Conservation (phyloP, 2,888 invertebrate species). For the Rhyacophila evoluta region DNA sequence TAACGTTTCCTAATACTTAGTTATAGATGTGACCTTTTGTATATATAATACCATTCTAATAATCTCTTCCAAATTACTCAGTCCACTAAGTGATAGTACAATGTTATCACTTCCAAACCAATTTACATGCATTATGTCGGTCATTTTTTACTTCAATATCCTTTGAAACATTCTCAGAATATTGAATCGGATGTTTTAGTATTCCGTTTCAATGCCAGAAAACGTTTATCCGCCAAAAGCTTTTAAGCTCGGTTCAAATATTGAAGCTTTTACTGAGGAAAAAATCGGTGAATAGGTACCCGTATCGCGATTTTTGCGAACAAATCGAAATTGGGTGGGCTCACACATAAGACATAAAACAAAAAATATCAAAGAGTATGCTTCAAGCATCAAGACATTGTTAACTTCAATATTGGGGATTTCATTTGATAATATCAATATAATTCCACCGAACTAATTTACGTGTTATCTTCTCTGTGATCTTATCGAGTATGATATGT, state of each 20-base stretch:
- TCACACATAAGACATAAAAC: neutral
- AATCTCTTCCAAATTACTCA: no score
- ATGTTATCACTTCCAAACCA: neutral
- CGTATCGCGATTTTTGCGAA: neutral
- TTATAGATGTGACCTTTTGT: no score
- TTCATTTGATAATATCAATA: no score
- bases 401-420: neutral
- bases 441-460: no score
- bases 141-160: neutral
- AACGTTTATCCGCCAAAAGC: conserved; percentile 2
- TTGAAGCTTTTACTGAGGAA: conserved; percentile 7
- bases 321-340: neutral
- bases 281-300: neutral
- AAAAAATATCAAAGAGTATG: neutral
- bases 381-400: neutral
- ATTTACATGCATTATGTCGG: neutral
- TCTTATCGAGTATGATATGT: no score
- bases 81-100: no score
- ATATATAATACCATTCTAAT: no score
- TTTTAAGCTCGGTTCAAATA: neutral
- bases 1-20: no score
- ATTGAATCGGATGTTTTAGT: neutral
- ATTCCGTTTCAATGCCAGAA: conserved; percentile 15
- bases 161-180: conserved; percentile 12
- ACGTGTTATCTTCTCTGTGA: no score